Evolutionary conservation across 2,113 vertebrate genomes (phyloP), one percentile per base, ranked within the genome.

Genomic region (Indri indri): DNA sequence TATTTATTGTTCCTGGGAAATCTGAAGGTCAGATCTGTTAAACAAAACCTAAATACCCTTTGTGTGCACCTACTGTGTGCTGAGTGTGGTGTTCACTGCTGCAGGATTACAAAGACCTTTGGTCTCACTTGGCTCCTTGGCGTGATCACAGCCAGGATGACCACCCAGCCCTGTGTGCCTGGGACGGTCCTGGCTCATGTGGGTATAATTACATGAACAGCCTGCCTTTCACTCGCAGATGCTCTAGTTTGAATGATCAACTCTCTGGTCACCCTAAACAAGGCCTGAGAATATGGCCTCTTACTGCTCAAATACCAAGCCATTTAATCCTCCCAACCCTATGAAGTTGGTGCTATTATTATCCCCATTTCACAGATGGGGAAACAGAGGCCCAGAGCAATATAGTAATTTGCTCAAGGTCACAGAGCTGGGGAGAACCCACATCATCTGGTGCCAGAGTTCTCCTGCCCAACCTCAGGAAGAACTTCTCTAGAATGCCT

Each of bases 141-240:
- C 70, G 57, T 90, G 57, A 14, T 65, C 47, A 32, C 42, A 61
- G 23, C 66, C 66, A 68, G 8, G 42, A 37, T 11, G 37, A 50
- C 42, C 70, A 16, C 13, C 16, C 0, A 0, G 50, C 52, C 34
- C 30, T 1, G 0, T 6, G 45, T 34, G 47, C 27, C 50, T 5
- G 32, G 47, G 82, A 54, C 20, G 7, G 42, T 37, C n/a, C 32
- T 74, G 74, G 6, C 8, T 73, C 50, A 6, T 16, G 23, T 20
- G 7, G 47, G 32, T 70, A 3, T 23, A 20, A 16, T 59, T n/a
- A 2, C 10, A 6, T 10, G 45, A 47, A 70, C 9, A 45, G 74
- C n/a, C 10, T 63, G 27, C 1, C 40, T 37, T 76, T 59, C 16
- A 23, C n/a, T 65, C 22, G 4, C 27, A 57, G 65, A n/a, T 50